Percentiles rank a stretch among this genome's conserved stretches.
These are phyloP conservation scores for Adelges cooleyi DNA, from an alignment of 1,140 invertebrate species.

Conservation along the genomic window DNA sequence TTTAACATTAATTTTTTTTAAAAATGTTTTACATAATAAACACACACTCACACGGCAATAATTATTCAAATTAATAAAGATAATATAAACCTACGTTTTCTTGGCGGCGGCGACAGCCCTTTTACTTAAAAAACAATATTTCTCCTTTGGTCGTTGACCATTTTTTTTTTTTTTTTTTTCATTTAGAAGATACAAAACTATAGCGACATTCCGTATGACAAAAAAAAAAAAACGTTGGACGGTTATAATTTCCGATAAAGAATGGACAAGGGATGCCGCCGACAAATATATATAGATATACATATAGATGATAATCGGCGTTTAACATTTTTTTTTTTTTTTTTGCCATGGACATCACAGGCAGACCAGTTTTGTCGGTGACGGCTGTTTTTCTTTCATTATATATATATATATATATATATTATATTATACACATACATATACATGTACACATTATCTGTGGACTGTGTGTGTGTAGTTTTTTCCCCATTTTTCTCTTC, in stretches of 20 bases:
- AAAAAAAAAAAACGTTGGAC: background rate
- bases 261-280: background rate
- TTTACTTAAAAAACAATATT: too few species aligned
- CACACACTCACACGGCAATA: too few species aligned
- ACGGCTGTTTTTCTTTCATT: slow-evolving; percentile 24
- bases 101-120: too few species aligned
- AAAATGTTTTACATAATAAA: too few species aligned
- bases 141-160: too few species aligned
- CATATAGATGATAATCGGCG: slow-evolving; percentile 19
- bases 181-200: too few species aligned
- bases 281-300: background rate
- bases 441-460: background rate
- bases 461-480: background rate
- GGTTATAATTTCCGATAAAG: slow-evolving; percentile 26
- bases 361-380: slow-evolving; percentile 26
- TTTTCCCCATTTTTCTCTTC: slow-evolving; percentile 13
- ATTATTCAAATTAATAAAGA: too few species aligned
- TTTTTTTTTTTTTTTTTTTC: too few species aligned
- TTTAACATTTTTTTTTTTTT: slow-evolving; percentile 14
- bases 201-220: slow-evolving; percentile 5
- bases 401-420: too few species aligned
- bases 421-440: too few species aligned
- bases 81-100: too few species aligned
- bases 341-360: slow-evolving; percentile 24
- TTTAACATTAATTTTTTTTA: too few species aligned